Evolutionary conservation across 2,113 vertebrate genomes (phyloP).

Genomic region (Sceloporus tristichus): DNA sequence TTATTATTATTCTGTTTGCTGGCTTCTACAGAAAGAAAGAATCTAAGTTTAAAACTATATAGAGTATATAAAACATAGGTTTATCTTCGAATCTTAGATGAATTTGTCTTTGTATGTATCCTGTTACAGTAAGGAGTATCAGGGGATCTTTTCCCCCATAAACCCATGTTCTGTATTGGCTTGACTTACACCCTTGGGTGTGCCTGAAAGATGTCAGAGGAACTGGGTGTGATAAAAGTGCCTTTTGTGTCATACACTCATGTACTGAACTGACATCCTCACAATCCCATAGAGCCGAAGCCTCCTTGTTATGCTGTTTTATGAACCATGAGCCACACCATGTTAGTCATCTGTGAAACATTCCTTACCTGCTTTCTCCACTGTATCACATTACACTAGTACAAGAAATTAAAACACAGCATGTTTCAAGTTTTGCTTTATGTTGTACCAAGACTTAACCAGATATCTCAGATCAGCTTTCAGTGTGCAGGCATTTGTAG

Average conservation of each 20-base stretch:
- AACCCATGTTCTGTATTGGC: neutral
- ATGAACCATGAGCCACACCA: neutral
- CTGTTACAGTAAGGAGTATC: neutral
- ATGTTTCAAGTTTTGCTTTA: neutral
- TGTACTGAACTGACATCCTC: neutral
- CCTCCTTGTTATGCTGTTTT: slow-evolving; percentile 14
- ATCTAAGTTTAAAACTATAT: neutral
- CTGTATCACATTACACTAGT: neutral
- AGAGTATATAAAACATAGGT: too few relatives aligned
- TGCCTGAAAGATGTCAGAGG: slow-evolving; percentile 18
- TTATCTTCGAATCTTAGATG: neutral
- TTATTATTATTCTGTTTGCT: neutral
- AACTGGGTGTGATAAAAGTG: slow-evolving; percentile 22
- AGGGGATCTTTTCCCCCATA: neutral
- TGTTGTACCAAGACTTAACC: neutral
- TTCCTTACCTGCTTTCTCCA: neutral
- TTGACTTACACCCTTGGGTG: neutral
- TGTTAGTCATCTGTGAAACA: neutral
- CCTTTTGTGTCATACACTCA: neutral
- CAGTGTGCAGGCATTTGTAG: neutral
- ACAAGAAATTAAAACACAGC: neutral
- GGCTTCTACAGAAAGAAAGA: neutral
- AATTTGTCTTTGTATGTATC: slow-evolving; percentile 1
- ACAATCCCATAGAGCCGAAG: neutral
- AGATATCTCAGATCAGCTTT: neutral